These are phyloP conservation scores for Agrochola litura DNA, from an alignment of 2,888 invertebrate genomes.

Conservation along the genomic window DNA sequence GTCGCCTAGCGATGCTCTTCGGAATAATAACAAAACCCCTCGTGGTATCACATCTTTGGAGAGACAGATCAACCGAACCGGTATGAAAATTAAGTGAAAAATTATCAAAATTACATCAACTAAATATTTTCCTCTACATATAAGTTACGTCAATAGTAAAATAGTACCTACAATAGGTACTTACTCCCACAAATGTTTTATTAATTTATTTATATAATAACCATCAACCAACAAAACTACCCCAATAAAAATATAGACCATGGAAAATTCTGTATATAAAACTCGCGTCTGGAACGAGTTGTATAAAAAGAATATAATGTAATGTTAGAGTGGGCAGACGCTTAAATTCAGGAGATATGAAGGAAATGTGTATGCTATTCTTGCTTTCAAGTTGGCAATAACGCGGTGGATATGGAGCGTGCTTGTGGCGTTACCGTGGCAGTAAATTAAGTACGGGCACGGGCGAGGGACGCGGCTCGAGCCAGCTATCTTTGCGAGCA, in stretches of 20 bases:
- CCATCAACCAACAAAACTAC: conserved; percentile 34
- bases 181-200: conserved; percentile 12
- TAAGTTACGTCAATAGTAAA: neutral
- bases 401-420: conserved; percentile 88
- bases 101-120: neutral
- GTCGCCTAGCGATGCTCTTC: conserved; percentile 53
- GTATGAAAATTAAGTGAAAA: neutral
- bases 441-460: conserved; percentile 86
- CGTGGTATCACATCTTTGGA: conserved; percentile 23
- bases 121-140: neutral
- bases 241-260: conserved; percentile 62
- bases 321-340: conserved; percentile 82
- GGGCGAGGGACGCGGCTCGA: conserved; percentile 79
- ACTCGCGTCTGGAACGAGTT: conserved; percentile 68
- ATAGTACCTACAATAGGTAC: neutral
- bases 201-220: conserved; percentile 36
- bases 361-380: conserved; percentile 88
- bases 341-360: conserved; percentile 87
- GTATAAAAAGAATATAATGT: conserved; percentile 81
- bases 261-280: conserved; percentile 68
- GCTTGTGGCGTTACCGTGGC: conserved; percentile 88
- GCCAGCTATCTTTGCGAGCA: conserved; percentile 80
- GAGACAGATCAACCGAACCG: neutral
- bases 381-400: conserved; percentile 90
- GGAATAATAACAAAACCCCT: conserved; percentile 45